Evolutionary conservation across 2,113 vertebrate species (phyloP).

Genomic region (Brachyistius frenatus): DNA sequence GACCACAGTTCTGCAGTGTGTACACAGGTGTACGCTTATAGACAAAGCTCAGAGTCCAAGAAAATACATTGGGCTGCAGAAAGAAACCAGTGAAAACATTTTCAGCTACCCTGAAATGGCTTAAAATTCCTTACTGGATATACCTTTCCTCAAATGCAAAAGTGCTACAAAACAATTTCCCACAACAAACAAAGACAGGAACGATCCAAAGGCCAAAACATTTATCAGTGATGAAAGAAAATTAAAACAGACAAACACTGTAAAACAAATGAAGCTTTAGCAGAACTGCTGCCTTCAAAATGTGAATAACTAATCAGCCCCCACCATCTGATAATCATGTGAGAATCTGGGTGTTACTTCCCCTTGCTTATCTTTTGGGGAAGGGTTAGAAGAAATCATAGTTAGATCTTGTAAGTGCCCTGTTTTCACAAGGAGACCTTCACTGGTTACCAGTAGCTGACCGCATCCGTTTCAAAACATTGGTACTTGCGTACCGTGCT

Average conservation of each 20-base stretch:
- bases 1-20: background rate
- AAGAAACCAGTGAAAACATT: background rate
- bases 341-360: background rate
- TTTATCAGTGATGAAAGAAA: background rate
- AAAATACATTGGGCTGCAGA: background rate
- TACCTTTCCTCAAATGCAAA: background rate
- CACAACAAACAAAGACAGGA: background rate
- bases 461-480: too few species aligned
- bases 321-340: conserved; percentile 3
- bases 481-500: too few species aligned
- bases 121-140: background rate
- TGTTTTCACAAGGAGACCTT: background rate
- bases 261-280: background rate
- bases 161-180: too few species aligned
- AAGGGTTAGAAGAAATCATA: background rate
- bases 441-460: too few species aligned
- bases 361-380: too few species aligned
- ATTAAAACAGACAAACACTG: background rate
- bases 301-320: background rate
- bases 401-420: background rate
- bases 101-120: background rate
- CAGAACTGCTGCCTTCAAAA: background rate
- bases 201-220: background rate
- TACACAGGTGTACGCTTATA: background rate
- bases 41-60: background rate